phyloP scores from a whole-genome alignment of 2,888 invertebrate species.

The Dysmachus trigonus region DNA sequence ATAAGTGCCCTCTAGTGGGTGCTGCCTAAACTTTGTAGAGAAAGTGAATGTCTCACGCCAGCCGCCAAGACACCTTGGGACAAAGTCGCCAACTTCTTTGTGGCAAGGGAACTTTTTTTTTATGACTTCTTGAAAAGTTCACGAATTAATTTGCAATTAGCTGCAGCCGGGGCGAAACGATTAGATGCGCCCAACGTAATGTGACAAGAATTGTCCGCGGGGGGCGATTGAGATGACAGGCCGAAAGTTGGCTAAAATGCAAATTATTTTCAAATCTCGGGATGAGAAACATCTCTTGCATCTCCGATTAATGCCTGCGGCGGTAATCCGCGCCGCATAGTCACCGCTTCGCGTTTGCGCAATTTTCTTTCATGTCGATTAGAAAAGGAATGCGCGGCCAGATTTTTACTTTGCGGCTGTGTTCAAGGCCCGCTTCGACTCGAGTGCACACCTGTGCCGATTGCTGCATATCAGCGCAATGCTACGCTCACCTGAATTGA shows the following conservation, averaged over 20 bases:
- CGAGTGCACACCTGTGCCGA: neutral
- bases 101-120: neutral
- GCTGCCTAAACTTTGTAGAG: neutral
- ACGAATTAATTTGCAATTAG: neutral
- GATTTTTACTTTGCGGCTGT: neutral
- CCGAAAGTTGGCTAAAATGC: neutral
- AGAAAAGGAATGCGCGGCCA: neutral
- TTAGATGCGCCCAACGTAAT: neutral
- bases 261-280: neutral
- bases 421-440: neutral
- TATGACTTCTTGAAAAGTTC: neutral
- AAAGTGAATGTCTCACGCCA: neutral
- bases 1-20: neutral
- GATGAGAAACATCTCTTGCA: neutral
- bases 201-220: neutral
- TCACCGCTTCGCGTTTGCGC: neutral
- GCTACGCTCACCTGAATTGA: neutral
- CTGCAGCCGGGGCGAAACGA: neutral
- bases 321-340: neutral
- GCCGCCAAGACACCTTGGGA: neutral
- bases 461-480: neutral
- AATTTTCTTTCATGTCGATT: neutral
- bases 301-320: neutral
- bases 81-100: neutral
- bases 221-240: neutral